These are phyloP conservation scores for Meteorus sp. DNA, from an alignment of 1,140 invertebrate species.

Conservation along the genomic window DNA sequence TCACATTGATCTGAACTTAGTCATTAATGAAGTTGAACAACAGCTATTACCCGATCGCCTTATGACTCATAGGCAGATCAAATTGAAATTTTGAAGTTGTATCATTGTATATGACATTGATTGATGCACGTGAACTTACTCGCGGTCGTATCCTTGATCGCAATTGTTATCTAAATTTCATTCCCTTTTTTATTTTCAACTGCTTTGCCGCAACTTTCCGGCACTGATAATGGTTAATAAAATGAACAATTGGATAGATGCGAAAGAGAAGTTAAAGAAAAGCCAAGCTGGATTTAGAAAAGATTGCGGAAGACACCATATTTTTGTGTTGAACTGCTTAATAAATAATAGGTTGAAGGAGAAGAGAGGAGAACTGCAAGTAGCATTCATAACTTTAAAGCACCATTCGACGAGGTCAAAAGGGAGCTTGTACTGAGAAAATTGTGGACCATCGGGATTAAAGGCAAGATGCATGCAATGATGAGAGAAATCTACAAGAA, in stretches of 20 bases:
- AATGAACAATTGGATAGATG: not conserved
- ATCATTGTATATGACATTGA: too few species aligned
- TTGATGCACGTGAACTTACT: too few species aligned
- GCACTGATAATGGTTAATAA: not conserved
- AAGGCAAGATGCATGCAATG: slow-evolving; percentile 4
- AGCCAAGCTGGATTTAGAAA: not conserved
- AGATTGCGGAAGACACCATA: not conserved
- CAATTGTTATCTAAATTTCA: too few species aligned
- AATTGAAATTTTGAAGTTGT: too few species aligned
- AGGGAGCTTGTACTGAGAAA: not conserved
- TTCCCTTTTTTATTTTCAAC: too few species aligned
- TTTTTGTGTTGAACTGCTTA: not conserved
- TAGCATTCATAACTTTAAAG: not conserved
- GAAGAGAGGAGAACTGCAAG: not conserved
- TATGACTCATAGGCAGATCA: too few species aligned
- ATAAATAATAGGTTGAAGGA: not conserved
- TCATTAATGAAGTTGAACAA: too few species aligned
- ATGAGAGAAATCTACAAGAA: not conserved
- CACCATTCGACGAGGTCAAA: not conserved
- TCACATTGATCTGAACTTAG: too few species aligned
- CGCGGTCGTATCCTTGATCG: too few species aligned
- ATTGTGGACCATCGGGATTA: not conserved
- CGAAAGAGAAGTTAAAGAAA: not conserved
- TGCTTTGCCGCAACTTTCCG: too few species aligned
- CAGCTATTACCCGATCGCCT: too few species aligned